Base-by-base conservation (phyloP, 2,113 vertebrate genomes). In the Cochlearius cochlearius region DNA sequence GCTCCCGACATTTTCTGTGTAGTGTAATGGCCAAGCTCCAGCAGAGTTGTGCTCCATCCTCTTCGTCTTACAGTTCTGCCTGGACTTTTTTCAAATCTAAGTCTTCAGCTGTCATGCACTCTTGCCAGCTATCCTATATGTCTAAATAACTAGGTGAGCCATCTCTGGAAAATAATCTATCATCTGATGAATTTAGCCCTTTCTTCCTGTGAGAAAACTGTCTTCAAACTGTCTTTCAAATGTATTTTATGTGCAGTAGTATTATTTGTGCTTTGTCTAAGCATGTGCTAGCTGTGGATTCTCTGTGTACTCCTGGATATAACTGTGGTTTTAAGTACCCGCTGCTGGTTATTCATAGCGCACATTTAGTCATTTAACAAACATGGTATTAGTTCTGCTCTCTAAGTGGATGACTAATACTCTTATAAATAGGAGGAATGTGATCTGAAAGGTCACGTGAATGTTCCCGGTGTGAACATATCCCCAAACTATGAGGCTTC, bases 371-470 rank as follows among this genome's bases (percentile, higher is more conserved):
- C 94, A 96, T 91, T 94, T 94, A 95, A 91, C 96, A 95, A 97
- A 95, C 91, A 95, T 79, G 91, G 91, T 94, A 69, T 96, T 94
- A 85, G 87, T 96, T 95, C 91, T 97, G 89, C 92, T 94, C 80
- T 87, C 89, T 91, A 92, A 95, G 91, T 92, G 92, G 95, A 83
- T 97, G 96, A 95, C 91, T 96, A 97, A 97, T 69, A 68, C 94
- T 90, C 78, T 92, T 94, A 97, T 95, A 97, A 97, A 97, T 96
- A 97, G 96, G 94, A 95, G 77, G 91, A 94, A 95, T 94, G 96
- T 79, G 91, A 95, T 95, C 94, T 97, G 91, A 91, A 95, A 92
- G 95, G 91, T 95, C 95, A 97, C 92, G 73, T 96, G 97, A 92
- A 79, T 69, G 58, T 91, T 96, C 92, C 91, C 80, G 90, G 89